phyloP scores from a whole-genome alignment of 2,797 vertebrate species.

The Pyrocephalus nanus region DNA sequence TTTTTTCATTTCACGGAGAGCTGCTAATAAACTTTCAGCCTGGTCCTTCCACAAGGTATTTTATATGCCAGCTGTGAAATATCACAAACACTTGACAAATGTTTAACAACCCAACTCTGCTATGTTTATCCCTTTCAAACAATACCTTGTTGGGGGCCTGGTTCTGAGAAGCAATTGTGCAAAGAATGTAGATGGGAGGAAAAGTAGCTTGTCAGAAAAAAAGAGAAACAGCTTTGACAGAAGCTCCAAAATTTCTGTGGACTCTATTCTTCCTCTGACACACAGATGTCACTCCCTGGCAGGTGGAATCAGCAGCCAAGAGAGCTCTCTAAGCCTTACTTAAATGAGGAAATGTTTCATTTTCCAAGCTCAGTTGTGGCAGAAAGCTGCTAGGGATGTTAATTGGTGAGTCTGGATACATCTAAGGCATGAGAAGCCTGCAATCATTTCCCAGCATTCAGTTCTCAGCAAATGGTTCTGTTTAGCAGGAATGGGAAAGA shows the following conservation, averaged over 20 bases:
- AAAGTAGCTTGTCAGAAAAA: conserved; percentile 23
- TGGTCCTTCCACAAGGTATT: conserved; percentile 20
- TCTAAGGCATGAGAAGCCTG: background rate
- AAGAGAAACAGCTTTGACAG: background rate
- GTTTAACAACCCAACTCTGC: conserved; percentile 44
- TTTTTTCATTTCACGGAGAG: background rate
- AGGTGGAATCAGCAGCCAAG: background rate
- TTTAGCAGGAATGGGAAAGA: background rate
- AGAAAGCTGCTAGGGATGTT: background rate
- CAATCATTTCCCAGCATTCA: background rate
- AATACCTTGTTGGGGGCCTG: conserved; percentile 47
- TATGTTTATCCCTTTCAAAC: conserved; percentile 63
- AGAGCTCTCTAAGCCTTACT: background rate
- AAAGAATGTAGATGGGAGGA: background rate
- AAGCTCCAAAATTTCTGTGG: conserved; percentile 9
- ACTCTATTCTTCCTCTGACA: background rate
- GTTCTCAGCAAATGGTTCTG: background rate
- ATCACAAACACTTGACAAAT: conserved; percentile 67
- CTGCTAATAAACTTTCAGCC: background rate
- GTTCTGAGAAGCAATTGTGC: background rate
- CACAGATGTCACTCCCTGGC: background rate
- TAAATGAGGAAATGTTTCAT: background rate
- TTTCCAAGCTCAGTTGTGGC: background rate
- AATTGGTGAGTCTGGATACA: background rate
- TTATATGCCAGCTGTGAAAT: conserved; percentile 63